Evolutionary conservation across 2,888 invertebrate species (phyloP), one percentile per base, ranked within the genome.

Genomic region (Dichetophora obliterata): DNA sequence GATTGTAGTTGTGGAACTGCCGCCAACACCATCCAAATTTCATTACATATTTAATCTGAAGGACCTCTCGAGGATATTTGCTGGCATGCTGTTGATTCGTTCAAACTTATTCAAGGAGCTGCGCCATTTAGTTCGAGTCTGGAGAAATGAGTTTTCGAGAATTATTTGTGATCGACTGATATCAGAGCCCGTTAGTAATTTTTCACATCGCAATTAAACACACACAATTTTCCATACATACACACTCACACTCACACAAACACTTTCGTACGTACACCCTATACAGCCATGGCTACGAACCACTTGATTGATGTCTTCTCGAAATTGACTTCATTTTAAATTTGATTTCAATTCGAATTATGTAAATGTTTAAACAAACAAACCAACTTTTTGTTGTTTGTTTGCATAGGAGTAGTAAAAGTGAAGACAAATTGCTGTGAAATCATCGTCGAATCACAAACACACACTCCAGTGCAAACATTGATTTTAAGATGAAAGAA

Each of bases 1-100:
- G 94, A 91, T 91, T 82, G 91, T 95, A 57, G 92, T 95, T 78
- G 90, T 91, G 24, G 94, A 96, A 79, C 90, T 98, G 74, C 96
- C 97, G 0, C 96, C 97, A 1, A 98, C 97, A 0, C 98, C 98
- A 0, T 94, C 95, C 5, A 97, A 96, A 89, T 98, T 98, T 90
- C 97, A 98, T 90, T 98, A 98, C 90, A 95, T 97, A 82, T 98
- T 97, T 90, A 97, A 97, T 90, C 92, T 98, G 88, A 92, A 97
- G 65, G 98, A 98, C 90, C 89, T 98, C 82, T 97, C 97, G 0
- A 92, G 96, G 76, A 93, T 98, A 79, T 93, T 93, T 82, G 94
- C 94, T 16, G 97, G 98, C 0, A 88, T 98, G 86, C 92, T 95
- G 75, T 92, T 95, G 78, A 95, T 95, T 11, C 92, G 93, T 57